These are phyloP conservation scores for Drosophila bifasciata DNA, from an alignment of 1,140 invertebrate species.

Conservation along the genomic window DNA sequence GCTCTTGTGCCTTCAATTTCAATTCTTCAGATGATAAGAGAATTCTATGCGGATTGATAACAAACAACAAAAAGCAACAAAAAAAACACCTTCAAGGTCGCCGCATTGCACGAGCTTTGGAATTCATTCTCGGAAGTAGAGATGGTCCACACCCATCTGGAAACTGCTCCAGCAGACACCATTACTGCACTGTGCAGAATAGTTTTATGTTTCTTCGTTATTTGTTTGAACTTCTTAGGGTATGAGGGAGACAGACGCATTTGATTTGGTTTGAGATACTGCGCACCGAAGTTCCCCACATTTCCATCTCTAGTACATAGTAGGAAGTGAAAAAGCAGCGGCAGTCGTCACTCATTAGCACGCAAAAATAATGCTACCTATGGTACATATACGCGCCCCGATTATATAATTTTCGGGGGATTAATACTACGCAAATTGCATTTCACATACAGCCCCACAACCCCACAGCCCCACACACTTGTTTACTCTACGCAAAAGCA, in stretches of 20 bases:
- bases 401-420: conserved; percentile 45
- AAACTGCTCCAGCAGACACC: no score
- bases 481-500: conserved; percentile 23
- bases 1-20: conserved; percentile 1
- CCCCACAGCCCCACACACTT: conserved; percentile 14
- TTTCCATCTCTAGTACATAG: not conserved
- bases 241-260: no score
- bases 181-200: no score
- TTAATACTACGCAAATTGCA: conserved; percentile 56
- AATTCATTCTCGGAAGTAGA: conserved; percentile 1
- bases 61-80: not conserved
- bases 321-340: conserved; percentile 23
- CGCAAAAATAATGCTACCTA: conserved; percentile 3
- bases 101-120: conserved; percentile 22
- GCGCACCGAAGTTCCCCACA: conserved; percentile 1
- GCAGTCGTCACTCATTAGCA: conserved; percentile 34
- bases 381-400: no score
- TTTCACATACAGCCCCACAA: conserved; percentile 8
- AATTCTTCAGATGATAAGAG: conserved; percentile 27
- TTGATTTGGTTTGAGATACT: no score
- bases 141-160: no score
- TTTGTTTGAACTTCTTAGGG: not conserved
- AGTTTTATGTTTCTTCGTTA: no score
- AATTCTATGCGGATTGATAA: conserved; percentile 21
- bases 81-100: conserved; percentile 27